A percentile compares a stretch with the other conserved stretches of the same genome.
These are phyloP conservation scores for Lagopus muta DNA, from an alignment of 2,113 vertebrate genomes.

Conservation along the genomic window DNA sequence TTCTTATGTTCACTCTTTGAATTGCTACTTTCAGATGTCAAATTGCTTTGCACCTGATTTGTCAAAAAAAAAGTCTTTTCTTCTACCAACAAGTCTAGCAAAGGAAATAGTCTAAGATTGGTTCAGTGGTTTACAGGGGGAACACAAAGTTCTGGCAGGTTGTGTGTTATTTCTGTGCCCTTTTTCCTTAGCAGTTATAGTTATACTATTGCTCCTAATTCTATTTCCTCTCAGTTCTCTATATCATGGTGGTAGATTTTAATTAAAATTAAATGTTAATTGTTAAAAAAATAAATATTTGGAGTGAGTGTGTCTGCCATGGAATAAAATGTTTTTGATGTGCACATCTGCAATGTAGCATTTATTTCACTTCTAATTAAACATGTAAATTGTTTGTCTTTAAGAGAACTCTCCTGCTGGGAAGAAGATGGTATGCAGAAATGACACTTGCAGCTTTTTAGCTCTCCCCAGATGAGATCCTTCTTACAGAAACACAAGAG, in stretches of 20 bases:
- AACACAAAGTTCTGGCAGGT: not conserved
- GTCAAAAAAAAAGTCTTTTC: slow-evolving; percentile 11
- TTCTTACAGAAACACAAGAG: not conserved
- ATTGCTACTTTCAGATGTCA: not conserved
- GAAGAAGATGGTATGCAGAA: not conserved
- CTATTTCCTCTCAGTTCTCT: not conserved
- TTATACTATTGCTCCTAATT: not conserved
- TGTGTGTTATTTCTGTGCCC: not conserved
- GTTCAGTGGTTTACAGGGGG: not conserved
- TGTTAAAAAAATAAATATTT: not conserved
- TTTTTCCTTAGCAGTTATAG: not conserved
- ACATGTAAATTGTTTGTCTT: not conserved
- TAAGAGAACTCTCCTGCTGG: not conserved
- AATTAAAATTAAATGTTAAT: no score
- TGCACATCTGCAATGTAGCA: not conserved
- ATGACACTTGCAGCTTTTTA: not conserved
- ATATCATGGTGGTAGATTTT: not conserved
- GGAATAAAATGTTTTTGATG: not conserved
- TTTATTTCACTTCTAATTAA: slow-evolving; percentile 1
- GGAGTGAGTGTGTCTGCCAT: not conserved
- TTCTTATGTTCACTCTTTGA: slow-evolving; percentile 7
- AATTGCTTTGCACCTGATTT: slow-evolving; percentile 29
- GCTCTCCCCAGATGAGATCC: not conserved
- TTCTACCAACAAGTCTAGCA: not conserved
- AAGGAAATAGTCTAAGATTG: not conserved